phyloP scores from a whole-genome alignment of 2,888 invertebrate species.

The Apantesis nais region DNA sequence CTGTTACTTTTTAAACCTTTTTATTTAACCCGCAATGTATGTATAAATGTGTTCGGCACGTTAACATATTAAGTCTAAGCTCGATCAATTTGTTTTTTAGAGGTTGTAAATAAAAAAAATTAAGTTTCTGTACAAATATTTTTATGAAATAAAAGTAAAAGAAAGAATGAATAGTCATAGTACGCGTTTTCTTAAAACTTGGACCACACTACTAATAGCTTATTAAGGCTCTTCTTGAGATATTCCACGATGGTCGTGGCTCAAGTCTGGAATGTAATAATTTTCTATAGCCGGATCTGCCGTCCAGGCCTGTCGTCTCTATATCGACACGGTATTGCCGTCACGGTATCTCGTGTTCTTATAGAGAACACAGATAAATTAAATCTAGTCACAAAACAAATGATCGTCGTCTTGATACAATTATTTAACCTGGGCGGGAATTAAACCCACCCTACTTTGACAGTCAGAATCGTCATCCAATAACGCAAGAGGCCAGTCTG shows the following conservation, averaged over 20 bases:
- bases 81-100: no score
- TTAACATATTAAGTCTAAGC: no score
- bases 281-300: conserved; percentile 37
- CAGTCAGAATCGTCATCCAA: neutral
- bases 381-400: neutral
- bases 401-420: neutral
- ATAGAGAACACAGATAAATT: neutral
- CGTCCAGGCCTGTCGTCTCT: conserved; percentile 5
- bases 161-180: no score
- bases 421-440: neutral
- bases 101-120: no score
- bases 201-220: conserved; percentile 43
- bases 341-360: neutral
- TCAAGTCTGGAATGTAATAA: conserved; percentile 53
- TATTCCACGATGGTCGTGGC: conserved; percentile 55
- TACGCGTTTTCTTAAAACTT: conserved; percentile 16
- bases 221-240: conserved; percentile 62
- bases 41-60: no score
- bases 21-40: no score
- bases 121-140: no score
- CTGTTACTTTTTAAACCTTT: no score
- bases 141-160: no score
- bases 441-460: neutral
- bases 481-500: no score
- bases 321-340: conserved; percentile 8